Conservation (phyloP, 2,797 vertebrate genomes). For the Molossus molossus region DNA sequence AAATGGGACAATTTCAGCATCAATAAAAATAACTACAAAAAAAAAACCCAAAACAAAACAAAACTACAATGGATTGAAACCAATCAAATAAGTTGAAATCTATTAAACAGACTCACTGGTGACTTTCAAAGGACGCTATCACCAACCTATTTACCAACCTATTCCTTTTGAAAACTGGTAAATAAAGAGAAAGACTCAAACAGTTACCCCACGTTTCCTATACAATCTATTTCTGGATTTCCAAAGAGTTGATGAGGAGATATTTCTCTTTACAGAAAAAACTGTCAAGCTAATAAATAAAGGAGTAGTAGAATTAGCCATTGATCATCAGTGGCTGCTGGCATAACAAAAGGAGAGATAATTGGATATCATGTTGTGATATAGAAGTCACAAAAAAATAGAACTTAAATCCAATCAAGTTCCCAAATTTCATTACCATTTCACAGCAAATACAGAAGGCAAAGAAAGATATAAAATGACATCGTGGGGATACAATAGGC, state of each 20-base stretch:
- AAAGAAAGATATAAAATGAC: background rate
- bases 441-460: background rate
- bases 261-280: conserved; percentile 59
- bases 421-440: conserved; percentile 26
- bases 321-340: background rate
- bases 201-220: background rate
- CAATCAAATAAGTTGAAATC: background rate
- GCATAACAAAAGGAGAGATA: background rate
- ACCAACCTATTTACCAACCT: background rate
- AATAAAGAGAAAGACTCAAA: conserved; percentile 1
- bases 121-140: background rate
- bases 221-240: background rate
- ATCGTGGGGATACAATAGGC: background rate
- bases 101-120: background rate
- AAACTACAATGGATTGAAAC: background rate
- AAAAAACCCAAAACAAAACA: background rate
- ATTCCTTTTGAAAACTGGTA: conserved; percentile 36
- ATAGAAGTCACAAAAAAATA: background rate
- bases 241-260: background rate
- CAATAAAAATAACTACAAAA: background rate
- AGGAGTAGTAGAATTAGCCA: background rate
- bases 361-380: background rate
- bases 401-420: conserved; percentile 28
- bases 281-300: background rate
- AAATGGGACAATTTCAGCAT: background rate